Base-by-base conservation (phyloP, 2,113 vertebrate genomes). In the Fulica atra region DNA sequence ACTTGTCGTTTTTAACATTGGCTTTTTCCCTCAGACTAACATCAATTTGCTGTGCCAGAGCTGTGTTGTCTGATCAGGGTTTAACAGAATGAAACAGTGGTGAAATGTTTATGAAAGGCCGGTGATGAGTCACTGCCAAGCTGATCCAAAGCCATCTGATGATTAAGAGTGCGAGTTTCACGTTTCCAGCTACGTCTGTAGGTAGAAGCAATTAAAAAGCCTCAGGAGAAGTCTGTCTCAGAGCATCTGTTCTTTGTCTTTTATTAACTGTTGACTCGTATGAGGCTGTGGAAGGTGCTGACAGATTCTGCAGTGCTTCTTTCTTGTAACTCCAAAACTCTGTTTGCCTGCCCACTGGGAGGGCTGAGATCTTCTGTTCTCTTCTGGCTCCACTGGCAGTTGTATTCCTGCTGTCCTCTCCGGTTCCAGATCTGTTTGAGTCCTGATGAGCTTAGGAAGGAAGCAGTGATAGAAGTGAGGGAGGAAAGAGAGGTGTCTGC, bases 151-250 rank as follows among this genome's bases (percentile, higher is more conserved):
- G 42, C 81, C 61, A 35, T 31, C 35, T 26, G 53, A 9, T 88
- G 86, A 86, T 81, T 60, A 83, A 78, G 66, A 53, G 51, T 17
- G 11, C 66, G 26, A 31, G 38, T 60, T 88, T 91, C 61, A 25
- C 2, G 23, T 74, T 72, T 86, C 25, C 57, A 74, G 21, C 35
- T 36, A 48, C 53, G 11, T 11, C 33, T 57, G 61, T 74, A 94
- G 90, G 76, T 84, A 96, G 88, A 35, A 86, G 88, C 66, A 91
- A 87, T 61, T 80, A 25, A 73, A 86, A 72, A 83, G 19, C 40
- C 54, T 66, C 56, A 23, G 44, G 48, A 94, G 79, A 87, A 87
- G 51, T 8, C 33, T 40, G 72, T 56, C 80, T 92, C 81, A 21
- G 36, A 68, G 89, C 72, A 63, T 86, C 69, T 95, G 88, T 50